Evolutionary conservation across 2,888 invertebrate genomes (phyloP).

Genomic region (Nomada fucata): DNA sequence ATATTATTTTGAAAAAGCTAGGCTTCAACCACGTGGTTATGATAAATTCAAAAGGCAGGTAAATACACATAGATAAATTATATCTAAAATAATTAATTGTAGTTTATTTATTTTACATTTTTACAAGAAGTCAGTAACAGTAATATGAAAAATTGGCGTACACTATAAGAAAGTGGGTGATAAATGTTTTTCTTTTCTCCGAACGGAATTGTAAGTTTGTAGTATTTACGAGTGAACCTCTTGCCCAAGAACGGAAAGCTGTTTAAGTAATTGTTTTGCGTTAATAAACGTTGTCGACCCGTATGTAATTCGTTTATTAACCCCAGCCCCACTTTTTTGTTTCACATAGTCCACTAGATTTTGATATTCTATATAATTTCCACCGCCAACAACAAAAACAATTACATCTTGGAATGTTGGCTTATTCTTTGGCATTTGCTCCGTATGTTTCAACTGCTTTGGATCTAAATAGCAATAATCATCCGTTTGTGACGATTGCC

Average conservation of each 20-base stretch:
- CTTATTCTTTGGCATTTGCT: slow-evolving; percentile 87
- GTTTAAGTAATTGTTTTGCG: slow-evolving; percentile 97
- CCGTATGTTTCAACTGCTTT: slow-evolving; percentile 92
- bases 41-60: slow-evolving; percentile 2
- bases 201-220: slow-evolving; percentile 6
- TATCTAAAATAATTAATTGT: slow-evolving; percentile 60
- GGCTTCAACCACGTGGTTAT: not conserved
- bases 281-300: slow-evolving; percentile 97
- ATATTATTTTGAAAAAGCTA: not conserved
- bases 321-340: slow-evolving; percentile 90
- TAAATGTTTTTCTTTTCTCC: slow-evolving; percentile 35
- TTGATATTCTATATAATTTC: slow-evolving; percentile 99
- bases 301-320: slow-evolving; percentile 93
- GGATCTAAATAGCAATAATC: slow-evolving; percentile 98
- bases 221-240: slow-evolving; percentile 85
- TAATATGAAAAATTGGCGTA: slow-evolving; percentile 44
- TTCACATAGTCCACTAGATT: slow-evolving; percentile 98
- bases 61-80: slow-evolving; percentile 36
- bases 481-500: slow-evolving; percentile 91
- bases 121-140: slow-evolving; percentile 57
- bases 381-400: slow-evolving; percentile 96
- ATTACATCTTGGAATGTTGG: slow-evolving; percentile 93
- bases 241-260: slow-evolving; percentile 92
- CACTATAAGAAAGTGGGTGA: slow-evolving; percentile 40
- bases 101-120: slow-evolving; percentile 69